Percentiles rank a stretch among this genome's conserved stretches.
Conservation (phyloP, 1,140 invertebrate genomes). For the Proales similis region DNA sequence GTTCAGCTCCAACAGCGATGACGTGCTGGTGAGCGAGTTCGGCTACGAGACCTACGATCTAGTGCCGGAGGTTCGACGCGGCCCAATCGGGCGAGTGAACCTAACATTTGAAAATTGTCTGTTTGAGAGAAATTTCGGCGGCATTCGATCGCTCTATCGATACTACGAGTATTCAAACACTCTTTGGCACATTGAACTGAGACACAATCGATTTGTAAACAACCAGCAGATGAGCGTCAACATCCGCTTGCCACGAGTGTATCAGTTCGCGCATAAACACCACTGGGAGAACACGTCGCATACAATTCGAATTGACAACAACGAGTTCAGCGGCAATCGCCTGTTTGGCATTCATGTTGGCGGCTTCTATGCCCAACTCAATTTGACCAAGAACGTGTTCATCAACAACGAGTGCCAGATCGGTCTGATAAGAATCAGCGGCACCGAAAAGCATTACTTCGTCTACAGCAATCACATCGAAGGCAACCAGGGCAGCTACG, state of each 20-base stretch:
- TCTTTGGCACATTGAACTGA: constrained; percentile 14
- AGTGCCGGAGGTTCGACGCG: constrained; percentile 43
- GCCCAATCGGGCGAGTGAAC: constrained; percentile 38
- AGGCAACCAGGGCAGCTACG: constrained; percentile 69
- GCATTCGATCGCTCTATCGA: constrained; percentile 30
- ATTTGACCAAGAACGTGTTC: constrained; percentile 74
- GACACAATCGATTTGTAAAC: constrained; percentile 26
- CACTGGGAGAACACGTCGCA: constrained; percentile 16
- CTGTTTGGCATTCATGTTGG: constrained; percentile 50
- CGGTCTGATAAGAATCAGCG: constrained; percentile 75
- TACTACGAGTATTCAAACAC: constrained; percentile 34
- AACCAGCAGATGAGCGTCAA: constrained; percentile 27
- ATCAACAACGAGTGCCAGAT: constrained; percentile 71
- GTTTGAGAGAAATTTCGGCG: constrained; percentile 45
- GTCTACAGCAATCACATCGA: constrained; percentile 67
- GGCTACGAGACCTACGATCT: constrained; percentile 29
- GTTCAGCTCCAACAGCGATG: constrained; percentile 65
- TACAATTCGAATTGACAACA: constrained; percentile 4
- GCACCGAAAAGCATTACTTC: constrained; percentile 91
- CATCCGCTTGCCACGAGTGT: neutral
- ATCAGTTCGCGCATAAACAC: constrained; percentile 18
- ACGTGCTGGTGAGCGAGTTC: constrained; percentile 64
- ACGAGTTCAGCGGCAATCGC: constrained; percentile 7
- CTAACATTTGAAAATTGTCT: constrained; percentile 45
- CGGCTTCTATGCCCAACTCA: constrained; percentile 75